Base-by-base conservation (phyloP, 2,113 vertebrate genomes). In the Labrus mixtus region DNA sequence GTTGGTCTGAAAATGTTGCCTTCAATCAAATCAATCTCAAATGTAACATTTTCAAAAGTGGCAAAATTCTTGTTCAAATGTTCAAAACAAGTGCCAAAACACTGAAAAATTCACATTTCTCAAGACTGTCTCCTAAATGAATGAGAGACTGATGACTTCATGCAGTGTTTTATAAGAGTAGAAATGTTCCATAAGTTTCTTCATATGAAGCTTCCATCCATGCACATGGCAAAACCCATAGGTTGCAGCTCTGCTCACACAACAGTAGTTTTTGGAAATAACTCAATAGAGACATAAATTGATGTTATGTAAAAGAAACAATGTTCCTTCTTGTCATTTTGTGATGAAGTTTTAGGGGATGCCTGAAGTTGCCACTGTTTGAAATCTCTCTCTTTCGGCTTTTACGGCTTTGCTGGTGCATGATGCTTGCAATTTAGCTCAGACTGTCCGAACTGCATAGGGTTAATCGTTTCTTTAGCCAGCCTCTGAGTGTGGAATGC, bases 401-500 rank as follows among this genome's bases (percentile, higher is more conserved):
- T 79, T 72, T 46, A 73, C 72, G 62, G 76, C 78, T 77, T 84
- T 36, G 74, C 84, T 82, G 79, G 68, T 88, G 91, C 88, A 90
- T 92, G 89, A 85, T 69, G 87, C 86, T 90, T 87, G 75, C 58
- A 37, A 83, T 81, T 78, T 80, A 90, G 85, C 86, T 89, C 53
- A 22, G 75, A 87, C 71, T 87, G 74, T 53, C 48, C 62, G 63
- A 68, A 54, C 56, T 75, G 76, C 73, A 1, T 62, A 71, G 76
- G 76, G 73, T 86, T 68, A 66, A 78, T 54, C n/a, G 20, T 76
- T 65, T 72, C 63, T 87, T 76, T 82, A 84, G 75, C 65, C 43
- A 70, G 75, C 68, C 79, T 81, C 61, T 63, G 45, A 62, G 73
- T 82, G 84, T 75, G 73, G 74, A 87, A 74, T 76, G 79, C 82